These are phyloP conservation scores for Zelostemma sp. DNA, from an alignment of 1,140 invertebrate species.

Conservation along the genomic window DNA sequence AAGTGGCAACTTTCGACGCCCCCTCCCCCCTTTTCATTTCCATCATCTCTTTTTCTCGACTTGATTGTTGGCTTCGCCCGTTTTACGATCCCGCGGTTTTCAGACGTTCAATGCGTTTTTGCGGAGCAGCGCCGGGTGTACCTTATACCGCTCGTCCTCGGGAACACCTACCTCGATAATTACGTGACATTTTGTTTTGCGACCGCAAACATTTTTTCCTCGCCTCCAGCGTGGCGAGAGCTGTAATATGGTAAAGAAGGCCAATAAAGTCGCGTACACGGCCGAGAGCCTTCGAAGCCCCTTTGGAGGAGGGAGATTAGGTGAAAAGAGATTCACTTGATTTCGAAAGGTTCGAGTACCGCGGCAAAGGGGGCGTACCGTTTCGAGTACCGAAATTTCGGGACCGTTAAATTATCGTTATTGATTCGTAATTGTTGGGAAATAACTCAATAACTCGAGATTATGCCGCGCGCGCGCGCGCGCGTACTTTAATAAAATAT, in stretches of 20 bases:
- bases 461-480: conserved; percentile 27
- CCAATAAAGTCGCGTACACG: conserved; percentile 14
- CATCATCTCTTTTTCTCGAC: conserved; percentile 32
- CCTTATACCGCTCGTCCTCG: conserved; percentile 12
- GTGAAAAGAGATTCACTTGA: conserved; percentile 23
- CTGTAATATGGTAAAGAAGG: conserved; percentile 9
- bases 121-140: conserved; percentile 28
- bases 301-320: conserved; percentile 12
- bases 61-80: conserved; percentile 52
- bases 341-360: conserved; percentile 2
- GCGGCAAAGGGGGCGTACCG: background rate
- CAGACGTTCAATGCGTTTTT: conserved; percentile 57
- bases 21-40: conserved; percentile 31
- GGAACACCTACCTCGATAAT: conserved; percentile 67
- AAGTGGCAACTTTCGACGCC: conserved; percentile 28
- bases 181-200: conserved; percentile 66
- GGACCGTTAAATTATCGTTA: conserved; percentile 59
- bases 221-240: conserved; percentile 31
- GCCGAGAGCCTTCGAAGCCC: background rate
- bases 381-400: conserved; percentile 21
- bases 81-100: conserved; percentile 63
- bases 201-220: conserved; percentile 59
- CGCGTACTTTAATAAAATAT: conserved; percentile 67
- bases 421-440: conserved; percentile 65
- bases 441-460: conserved; percentile 66